These are phyloP conservation scores for Resseliella maxima DNA, from an alignment of 2,888 invertebrate species.

Conservation along the genomic window DNA sequence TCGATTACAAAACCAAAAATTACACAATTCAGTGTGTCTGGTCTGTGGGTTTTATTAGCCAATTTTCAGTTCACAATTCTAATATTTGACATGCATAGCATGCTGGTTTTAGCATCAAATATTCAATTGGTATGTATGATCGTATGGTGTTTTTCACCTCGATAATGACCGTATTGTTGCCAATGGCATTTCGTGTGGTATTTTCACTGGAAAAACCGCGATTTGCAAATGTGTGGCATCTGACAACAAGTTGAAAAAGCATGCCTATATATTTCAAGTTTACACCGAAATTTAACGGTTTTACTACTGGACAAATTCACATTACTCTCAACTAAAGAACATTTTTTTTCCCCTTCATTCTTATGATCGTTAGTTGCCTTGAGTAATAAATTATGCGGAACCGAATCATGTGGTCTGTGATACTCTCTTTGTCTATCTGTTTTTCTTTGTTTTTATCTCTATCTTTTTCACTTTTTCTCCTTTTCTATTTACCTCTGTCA, in stretches of 20 bases:
- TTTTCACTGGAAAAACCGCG: too few relatives aligned
- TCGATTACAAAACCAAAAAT: neutral
- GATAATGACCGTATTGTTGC: constrained; percentile 10
- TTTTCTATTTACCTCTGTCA: too few relatives aligned
- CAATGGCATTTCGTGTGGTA: neutral
- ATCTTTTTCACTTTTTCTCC: too few relatives aligned
- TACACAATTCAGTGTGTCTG: neutral
- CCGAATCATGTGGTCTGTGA: neutral
- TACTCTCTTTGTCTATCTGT: too few relatives aligned
- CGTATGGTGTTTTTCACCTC: constrained; percentile 10
- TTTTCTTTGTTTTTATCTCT: too few relatives aligned
- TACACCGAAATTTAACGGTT: neutral
- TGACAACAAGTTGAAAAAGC: neutral
- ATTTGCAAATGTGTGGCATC: neutral
- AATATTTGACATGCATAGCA: neutral
- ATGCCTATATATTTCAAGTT: neutral
- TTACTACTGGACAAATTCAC: neutral
- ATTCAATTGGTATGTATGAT: neutral
- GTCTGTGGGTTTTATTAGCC: neutral
- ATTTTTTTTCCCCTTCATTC: too few relatives aligned
- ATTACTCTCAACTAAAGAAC: too few relatives aligned
- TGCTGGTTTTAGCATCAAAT: neutral
- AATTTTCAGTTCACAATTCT: neutral
- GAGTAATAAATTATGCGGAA: neutral
- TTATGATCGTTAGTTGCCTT: neutral